Evolutionary conservation across 2,888 invertebrate species (phyloP).

Genomic region (Hybos culiciformis): DNA sequence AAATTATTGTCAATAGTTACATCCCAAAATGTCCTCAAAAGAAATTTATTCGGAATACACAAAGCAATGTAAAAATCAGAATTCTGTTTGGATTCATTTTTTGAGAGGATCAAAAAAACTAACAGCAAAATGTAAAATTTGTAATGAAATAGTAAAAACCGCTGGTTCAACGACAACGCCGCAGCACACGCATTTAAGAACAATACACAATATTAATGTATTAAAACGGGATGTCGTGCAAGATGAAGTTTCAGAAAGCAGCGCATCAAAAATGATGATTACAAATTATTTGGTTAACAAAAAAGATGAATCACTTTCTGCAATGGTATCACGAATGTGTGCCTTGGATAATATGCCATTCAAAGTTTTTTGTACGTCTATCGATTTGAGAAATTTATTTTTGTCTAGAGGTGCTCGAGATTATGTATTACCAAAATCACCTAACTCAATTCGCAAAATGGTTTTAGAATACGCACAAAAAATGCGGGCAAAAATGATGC

Average conservation of each 20-base stretch:
- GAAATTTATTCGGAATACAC: constrained; percentile 1
- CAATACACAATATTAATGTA: constrained; percentile 3
- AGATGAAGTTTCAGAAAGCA: constrained; percentile 1
- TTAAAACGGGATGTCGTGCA: constrained; percentile 1
- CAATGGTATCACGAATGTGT: constrained; percentile 3
- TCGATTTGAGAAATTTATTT: constrained; percentile 2
- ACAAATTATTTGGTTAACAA: constrained; percentile 2
- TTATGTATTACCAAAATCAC: constrained; percentile 6
- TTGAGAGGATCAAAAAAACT: constrained; percentile 5
- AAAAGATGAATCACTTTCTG: constrained; percentile 5
- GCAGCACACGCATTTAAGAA: constrained; percentile 4
- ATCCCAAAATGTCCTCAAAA: constrained; percentile 3
- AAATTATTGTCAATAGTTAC: constrained; percentile 1
- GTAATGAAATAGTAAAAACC: constrained; percentile 5
- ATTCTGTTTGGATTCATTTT: constrained; percentile 5
- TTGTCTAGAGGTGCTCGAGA: constrained; percentile 2
- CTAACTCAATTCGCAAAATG: constrained; percentile 5
- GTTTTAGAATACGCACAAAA: constrained; percentile 5
- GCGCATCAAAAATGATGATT: constrained; percentile 3
- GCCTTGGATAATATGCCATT: constrained; percentile 5
- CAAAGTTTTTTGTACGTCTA: constrained; percentile 5
- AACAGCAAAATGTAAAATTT: constrained; percentile 5
- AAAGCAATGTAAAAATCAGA: constrained; percentile 2
- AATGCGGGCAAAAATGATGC: constrained; percentile 2
- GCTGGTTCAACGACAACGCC: constrained; percentile 4